A percentile compares a stretch with the other conserved stretches of the same genome.
These are phyloP conservation scores for Poeciliopsis retropinna DNA, from an alignment of 2,113 vertebrate species.

Conservation along the genomic window DNA sequence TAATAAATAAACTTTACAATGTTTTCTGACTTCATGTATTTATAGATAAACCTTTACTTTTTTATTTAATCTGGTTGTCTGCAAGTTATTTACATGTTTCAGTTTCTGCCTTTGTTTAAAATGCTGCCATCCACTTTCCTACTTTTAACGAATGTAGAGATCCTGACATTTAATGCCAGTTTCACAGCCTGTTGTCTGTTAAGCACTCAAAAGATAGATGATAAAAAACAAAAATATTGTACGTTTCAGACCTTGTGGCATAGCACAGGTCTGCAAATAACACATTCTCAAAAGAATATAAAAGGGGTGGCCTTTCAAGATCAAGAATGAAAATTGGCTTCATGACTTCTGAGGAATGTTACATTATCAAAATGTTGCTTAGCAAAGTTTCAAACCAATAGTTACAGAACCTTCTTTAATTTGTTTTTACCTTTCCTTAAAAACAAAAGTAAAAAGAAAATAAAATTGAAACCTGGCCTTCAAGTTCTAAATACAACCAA, in stretches of 20 bases:
- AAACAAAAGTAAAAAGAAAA: neutral
- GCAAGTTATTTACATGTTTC: no score
- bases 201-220: neutral
- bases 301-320: neutral
- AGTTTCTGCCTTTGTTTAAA: no score
- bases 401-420: neutral
- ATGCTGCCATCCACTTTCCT: neutral
- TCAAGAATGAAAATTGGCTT: neutral
- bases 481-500: neutral
- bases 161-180: neutral
- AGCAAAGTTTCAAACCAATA: neutral
- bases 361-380: neutral
- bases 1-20: neutral
- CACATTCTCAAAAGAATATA: neutral
- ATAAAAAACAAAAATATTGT: neutral
- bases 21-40: neutral
- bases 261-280: neutral
- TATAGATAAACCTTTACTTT: no score
- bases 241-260: neutral
- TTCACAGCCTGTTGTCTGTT: neutral
- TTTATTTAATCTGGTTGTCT: no score
- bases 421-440: no score
- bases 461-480: neutral
- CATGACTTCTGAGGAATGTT: neutral
- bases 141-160: neutral